These are phyloP conservation scores for Belonocnema kinseyi DNA, from an alignment of 1,140 invertebrate species.

Conservation along the genomic window DNA sequence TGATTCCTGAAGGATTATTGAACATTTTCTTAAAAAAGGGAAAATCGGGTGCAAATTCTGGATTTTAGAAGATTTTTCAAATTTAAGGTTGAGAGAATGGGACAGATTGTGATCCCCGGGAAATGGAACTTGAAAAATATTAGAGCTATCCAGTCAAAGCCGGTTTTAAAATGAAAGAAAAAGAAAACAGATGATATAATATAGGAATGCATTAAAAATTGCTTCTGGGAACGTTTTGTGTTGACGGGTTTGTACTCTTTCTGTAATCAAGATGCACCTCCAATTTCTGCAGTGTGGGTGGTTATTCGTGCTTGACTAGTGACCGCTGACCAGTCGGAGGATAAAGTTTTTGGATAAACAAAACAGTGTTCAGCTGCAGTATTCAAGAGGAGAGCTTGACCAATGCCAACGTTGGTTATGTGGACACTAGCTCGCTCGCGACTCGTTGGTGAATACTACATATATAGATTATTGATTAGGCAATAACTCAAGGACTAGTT, in stretches of 20 bases:
- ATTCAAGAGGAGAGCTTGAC: constrained; percentile 61
- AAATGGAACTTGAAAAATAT: too few relatives aligned
- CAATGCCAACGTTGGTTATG: constrained; percentile 49
- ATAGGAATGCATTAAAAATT: not conserved
- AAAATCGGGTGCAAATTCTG: too few relatives aligned
- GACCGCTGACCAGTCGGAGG: too few relatives aligned
- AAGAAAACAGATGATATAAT: not conserved
- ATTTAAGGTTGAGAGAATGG: too few relatives aligned
- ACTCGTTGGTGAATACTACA: constrained; percentile 52
- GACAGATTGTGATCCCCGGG: too few relatives aligned
- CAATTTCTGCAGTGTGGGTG: not conserved
- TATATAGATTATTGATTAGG: constrained; percentile 61
- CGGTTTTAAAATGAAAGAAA: too few relatives aligned
- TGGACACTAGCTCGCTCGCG: constrained; percentile 58
- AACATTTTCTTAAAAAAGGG: too few relatives aligned
- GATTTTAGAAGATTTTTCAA: too few relatives aligned
- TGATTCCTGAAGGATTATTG: too few relatives aligned
- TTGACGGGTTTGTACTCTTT: not conserved
- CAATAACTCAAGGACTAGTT: constrained; percentile 64
- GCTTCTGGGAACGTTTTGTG: not conserved
- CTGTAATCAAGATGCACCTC: not conserved
- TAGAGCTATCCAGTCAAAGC: too few relatives aligned
- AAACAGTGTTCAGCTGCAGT: constrained; percentile 55
- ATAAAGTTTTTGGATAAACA: constrained; percentile 18
- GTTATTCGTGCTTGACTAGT: constrained; percentile 5